phyloP scores from a whole-genome alignment of 2,113 vertebrate species.

The Plecturocebus donacophilus region DNA sequence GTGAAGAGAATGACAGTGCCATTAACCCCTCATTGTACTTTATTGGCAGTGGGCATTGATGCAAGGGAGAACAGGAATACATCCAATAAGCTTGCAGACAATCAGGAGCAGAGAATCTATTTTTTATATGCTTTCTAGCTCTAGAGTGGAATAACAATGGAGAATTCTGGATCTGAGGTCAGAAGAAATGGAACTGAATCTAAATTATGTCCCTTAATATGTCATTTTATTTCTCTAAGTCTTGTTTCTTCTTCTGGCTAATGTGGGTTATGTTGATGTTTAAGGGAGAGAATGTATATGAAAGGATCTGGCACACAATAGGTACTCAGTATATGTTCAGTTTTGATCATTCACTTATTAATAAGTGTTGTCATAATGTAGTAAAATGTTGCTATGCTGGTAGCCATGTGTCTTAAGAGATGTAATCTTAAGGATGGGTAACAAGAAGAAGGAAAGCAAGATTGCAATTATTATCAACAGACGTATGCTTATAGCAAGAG shows the following conservation, averaged over 20 bases:
- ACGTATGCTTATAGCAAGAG: background rate
- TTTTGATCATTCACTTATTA: background rate
- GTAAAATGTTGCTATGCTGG: background rate
- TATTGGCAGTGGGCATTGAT: background rate
- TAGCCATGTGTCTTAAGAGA: background rate
- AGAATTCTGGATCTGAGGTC: conserved; percentile 5
- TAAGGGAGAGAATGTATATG: background rate
- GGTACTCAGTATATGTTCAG: background rate
- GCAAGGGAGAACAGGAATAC: background rate
- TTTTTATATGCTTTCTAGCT: background rate
- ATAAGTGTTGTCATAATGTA: background rate
- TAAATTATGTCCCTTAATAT: background rate
- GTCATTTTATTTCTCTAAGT: background rate
- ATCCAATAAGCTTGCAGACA: background rate
- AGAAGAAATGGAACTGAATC: background rate
- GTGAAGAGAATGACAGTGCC: background rate
- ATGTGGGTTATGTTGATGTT: background rate
- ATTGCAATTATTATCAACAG: background rate
- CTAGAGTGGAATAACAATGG: background rate
- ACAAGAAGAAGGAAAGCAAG: background rate
- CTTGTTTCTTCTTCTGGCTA: background rate
- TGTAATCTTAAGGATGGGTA: background rate
- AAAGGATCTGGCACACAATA: background rate
- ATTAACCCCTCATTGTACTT: conserved; percentile 13
- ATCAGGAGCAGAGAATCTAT: background rate